Evolutionary conservation across 2,888 invertebrate genomes (phyloP).

Genomic region (Halocaridina rubra): DNA sequence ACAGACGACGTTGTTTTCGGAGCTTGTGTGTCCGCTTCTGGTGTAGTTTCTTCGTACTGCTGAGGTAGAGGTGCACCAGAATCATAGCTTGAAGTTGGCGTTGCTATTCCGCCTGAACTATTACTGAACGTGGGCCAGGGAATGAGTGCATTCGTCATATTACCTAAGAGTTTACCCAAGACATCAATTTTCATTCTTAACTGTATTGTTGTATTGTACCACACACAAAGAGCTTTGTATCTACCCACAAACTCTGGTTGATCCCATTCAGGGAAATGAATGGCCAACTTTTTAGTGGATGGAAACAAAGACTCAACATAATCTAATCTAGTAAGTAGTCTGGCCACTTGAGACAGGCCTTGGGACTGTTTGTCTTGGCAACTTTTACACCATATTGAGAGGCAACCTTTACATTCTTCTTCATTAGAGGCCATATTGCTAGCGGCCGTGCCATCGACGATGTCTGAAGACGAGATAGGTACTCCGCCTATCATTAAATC

Average conservation of each 20-base stretch:
- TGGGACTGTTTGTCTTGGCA: slow-evolving; percentile 80
- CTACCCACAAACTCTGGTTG: slow-evolving; percentile 76
- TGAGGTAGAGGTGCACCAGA: slow-evolving; percentile 5
- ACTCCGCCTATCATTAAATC: slow-evolving; percentile 34
- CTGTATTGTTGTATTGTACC: slow-evolving; percentile 90
- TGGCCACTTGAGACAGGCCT: slow-evolving; percentile 81
- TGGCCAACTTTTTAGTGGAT: slow-evolving; percentile 82
- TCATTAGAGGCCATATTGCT: slow-evolving; percentile 28
- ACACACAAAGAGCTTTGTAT: slow-evolving; percentile 86
- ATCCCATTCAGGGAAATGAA: slow-evolving; percentile 78
- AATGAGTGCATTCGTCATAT: slow-evolving; percentile 58
- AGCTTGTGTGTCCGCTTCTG: slow-evolving; percentile 4
- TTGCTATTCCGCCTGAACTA: slow-evolving; percentile 1
- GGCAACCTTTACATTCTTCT: slow-evolving; percentile 75
- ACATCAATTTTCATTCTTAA: slow-evolving; percentile 84
- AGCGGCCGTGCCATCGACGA: slow-evolving; percentile 8
- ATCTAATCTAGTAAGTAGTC: slow-evolving; percentile 79
- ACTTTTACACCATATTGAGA: slow-evolving; percentile 78
- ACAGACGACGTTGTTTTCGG: slow-evolving; percentile 23
- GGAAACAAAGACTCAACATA: slow-evolving; percentile 85
- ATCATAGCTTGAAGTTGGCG: slow-evolving; percentile 41
- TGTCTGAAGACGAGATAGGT: background rate
- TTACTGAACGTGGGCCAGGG: slow-evolving; percentile 59
- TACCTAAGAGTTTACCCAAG: slow-evolving; percentile 66
- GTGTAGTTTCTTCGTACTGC: slow-evolving; percentile 18